Base-by-base conservation (phyloP, 2,888 invertebrate genomes). In the Choreutis nemorana region DNA sequence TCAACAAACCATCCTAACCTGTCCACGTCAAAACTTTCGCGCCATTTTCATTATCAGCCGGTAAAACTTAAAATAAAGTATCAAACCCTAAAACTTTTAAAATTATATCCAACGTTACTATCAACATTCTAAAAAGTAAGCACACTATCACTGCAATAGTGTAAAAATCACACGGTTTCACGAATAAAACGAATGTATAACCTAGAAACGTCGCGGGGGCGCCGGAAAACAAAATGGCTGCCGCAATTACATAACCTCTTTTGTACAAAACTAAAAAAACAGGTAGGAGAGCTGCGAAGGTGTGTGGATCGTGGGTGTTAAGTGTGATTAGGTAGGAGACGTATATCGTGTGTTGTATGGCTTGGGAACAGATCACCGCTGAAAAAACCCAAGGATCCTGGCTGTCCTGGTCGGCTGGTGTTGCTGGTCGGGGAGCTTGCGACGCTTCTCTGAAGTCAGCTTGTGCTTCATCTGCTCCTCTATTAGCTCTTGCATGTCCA, bases 401-500 rank as follows among this genome's bases (percentile, higher is more conserved):
- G 73, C 57, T 7, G 71, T 44, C 30, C 75, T 53, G 18, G 72
- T 67, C 16, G 71, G 66, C 1, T 58, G 50, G 3, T 53, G 35
- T 10, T 81, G 79, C 35, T 63, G 79, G 1, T 68, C 71, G 29
- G 79, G 60, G 52, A 79, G 65, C 49, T 73, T 48, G 30, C 81
- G 73, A 47, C 83, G 67, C 70, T 86, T 81, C 47, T 84, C 80
- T 30, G 86, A 83, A 35, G 87, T 84, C 44, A 96, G 78, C 73
- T 94, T 94, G 52, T 85, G 88, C 39, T 89, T 87, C 83, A 96
- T 89, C 63, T 95, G 95, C 51, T 94, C 94, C 46, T 94, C 91
- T 34, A 96, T 83, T 23, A 96, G 78, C 53, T 91, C 90, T 53
- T 96, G 94, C 91, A 96, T 94, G 64, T 96, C 95, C 87, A 94